Percentiles rank a stretch among this genome's conserved stretches.
phyloP scores from a whole-genome alignment of 2,113 vertebrate genomes.

The Oryzias melastigma region DNA sequence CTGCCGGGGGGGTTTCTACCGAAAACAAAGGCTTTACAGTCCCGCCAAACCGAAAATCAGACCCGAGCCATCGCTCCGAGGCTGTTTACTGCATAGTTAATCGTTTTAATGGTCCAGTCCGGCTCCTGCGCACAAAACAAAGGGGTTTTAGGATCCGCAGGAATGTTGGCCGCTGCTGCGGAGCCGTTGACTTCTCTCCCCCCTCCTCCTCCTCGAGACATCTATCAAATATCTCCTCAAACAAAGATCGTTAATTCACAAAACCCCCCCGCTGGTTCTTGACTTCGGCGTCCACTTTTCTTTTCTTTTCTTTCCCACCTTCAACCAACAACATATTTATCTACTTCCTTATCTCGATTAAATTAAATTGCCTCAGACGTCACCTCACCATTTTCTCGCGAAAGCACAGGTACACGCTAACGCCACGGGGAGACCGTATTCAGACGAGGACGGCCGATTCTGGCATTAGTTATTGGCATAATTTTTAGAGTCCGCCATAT shows the following conservation, averaged over 20 bases:
- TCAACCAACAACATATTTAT: slow-evolving; percentile 55
- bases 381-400: slow-evolving; percentile 68
- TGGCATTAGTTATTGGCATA: slow-evolving; percentile 9
- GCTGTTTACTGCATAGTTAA: slow-evolving; percentile 69
- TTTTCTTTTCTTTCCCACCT: slow-evolving; percentile 31
- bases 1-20: slow-evolving; percentile 33
- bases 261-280: not conserved
- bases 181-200: slow-evolving; percentile 29
- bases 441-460: slow-evolving; percentile 7
- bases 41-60: slow-evolving; percentile 41
- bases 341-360: slow-evolving; percentile 63
- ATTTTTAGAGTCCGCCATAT: slow-evolving; percentile 29
- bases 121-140: slow-evolving; percentile 72
- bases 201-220: slow-evolving; percentile 37
- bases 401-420: slow-evolving; percentile 48
- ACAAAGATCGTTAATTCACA: slow-evolving; percentile 8
- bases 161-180: slow-evolving; percentile 67
- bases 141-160: slow-evolving; percentile 71
- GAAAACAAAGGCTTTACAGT: slow-evolving; percentile 62
- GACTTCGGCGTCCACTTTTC: slow-evolving; percentile 19
- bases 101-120: slow-evolving; percentile 60
- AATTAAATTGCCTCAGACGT: slow-evolving; percentile 68
- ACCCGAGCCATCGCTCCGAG: slow-evolving; percentile 37
- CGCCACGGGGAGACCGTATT: slow-evolving; percentile 10
- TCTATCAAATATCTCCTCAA: slow-evolving; percentile 52